These are phyloP conservation scores for Melanotus villosus DNA, from an alignment of 2,888 invertebrate genomes.

Conservation along the genomic window DNA sequence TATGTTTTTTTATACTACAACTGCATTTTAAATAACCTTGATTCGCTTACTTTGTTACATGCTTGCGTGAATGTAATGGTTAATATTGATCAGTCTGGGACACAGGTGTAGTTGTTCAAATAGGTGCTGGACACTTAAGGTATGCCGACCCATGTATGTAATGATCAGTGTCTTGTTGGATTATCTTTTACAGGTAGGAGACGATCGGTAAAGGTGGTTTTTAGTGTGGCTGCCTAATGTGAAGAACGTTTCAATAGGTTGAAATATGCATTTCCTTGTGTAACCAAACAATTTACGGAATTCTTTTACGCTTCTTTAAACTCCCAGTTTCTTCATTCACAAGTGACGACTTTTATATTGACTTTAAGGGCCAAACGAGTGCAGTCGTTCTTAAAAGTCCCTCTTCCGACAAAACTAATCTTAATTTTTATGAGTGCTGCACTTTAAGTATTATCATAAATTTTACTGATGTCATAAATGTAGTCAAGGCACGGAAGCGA, in stretches of 20 bases:
- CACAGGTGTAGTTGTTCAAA: conserved; percentile 33
- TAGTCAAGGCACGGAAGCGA: neutral
- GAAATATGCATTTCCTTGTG: too few relatives aligned
- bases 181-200: conserved; percentile 4
- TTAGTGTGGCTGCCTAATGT: conserved; percentile 1
- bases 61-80: conserved; percentile 18
- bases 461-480: conserved; percentile 10
- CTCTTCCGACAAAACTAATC: conserved; percentile 21
- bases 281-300: too few relatives aligned
- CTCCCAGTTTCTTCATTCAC: too few relatives aligned
- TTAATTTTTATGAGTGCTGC: conserved; percentile 22
- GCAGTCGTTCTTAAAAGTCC: neutral
- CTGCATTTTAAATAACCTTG: conserved; percentile 2
- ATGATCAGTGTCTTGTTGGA: conserved; percentile 1
- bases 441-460: conserved; percentile 22
- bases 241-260: neutral
- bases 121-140: conserved; percentile 23
- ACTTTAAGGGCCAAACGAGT: conserved; percentile 1
- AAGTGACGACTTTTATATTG: too few relatives aligned
- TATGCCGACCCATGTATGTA: neutral
- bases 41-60: neutral
- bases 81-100: conserved; percentile 28
- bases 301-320: too few relatives aligned
- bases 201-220: conserved; percentile 1
- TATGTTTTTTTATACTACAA: neutral